Evolutionary conservation across 1,140 invertebrate genomes (phyloP).

Genomic region (Spodoptera frugiperda): DNA sequence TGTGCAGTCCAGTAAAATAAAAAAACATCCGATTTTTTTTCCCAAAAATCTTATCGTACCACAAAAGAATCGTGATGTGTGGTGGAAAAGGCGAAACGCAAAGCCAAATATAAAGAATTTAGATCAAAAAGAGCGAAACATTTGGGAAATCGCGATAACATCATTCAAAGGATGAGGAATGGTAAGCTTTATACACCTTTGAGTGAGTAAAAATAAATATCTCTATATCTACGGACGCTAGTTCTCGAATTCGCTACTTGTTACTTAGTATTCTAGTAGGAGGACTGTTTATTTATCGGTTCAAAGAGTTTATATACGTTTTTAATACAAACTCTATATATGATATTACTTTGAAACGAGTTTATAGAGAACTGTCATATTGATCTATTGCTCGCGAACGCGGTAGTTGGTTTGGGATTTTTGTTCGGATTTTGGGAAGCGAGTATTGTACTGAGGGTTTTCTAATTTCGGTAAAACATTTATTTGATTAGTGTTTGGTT

Average conservation of each 20-base stretch:
- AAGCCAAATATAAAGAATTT: conserved; percentile 77
- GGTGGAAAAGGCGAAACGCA: conserved; percentile 67
- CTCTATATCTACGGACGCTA: conserved; percentile 3
- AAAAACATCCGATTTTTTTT: conserved; percentile 69
- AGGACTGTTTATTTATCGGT: conserved; percentile 6
- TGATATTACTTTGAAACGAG: background rate
- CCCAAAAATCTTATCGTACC: conserved; percentile 61
- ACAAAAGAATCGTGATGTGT: conserved; percentile 79
- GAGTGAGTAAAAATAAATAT: conserved; percentile 65
- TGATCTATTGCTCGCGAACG: too few relatives aligned
- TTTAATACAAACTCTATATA: conserved; percentile 1
- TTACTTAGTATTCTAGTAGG: conserved; percentile 24
- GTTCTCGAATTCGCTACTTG: conserved; percentile 25
- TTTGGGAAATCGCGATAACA: conserved; percentile 80
- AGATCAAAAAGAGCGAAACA: conserved; percentile 80
- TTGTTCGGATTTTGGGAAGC: too few relatives aligned
- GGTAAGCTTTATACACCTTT: conserved; percentile 75
- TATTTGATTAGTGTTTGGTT: too few relatives aligned
- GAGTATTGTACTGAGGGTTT: too few relatives aligned
- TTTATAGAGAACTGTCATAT: too few relatives aligned
- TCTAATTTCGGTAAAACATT: too few relatives aligned
- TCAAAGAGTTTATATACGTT: conserved; percentile 1
- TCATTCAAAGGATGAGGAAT: conserved; percentile 80
- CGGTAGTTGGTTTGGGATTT: too few relatives aligned
- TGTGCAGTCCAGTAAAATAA: conserved; percentile 53